phyloP scores from a whole-genome alignment of 2,888 invertebrate genomes.

The Nowickia ferox region DNA sequence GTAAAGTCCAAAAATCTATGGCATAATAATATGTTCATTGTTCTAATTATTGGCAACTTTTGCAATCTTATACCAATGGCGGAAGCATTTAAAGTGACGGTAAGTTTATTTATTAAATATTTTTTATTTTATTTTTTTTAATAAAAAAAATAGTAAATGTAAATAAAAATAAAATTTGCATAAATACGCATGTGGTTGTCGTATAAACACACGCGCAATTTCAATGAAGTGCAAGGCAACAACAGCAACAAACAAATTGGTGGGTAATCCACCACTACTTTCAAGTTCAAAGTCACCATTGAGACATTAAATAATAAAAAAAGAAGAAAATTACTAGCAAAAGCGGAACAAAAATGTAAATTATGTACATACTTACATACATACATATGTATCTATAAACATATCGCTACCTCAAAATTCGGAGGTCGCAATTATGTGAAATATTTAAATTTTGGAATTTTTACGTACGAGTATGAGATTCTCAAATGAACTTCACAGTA shows the following conservation, averaged over 20 bases:
- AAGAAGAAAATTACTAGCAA: background rate
- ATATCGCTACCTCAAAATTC: background rate
- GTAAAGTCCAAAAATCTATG: constrained; percentile 19
- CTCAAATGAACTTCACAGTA: no score
- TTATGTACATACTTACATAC: background rate
- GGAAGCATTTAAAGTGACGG: constrained; percentile 78
- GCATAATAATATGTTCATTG: constrained; percentile 19
- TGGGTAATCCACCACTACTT: constrained; percentile 22
- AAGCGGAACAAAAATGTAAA: constrained; percentile 3
- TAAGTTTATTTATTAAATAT: constrained; percentile 71
- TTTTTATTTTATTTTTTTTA: background rate
- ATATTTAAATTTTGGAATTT: no score
- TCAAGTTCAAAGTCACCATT: constrained; percentile 60
- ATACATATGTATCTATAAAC: background rate
- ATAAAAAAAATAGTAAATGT: background rate
- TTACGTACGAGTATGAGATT: no score
- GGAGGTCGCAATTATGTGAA: no score
- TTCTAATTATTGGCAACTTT: constrained; percentile 62
- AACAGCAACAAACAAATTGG: background rate
- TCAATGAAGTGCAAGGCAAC: no score
- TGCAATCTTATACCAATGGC: constrained; percentile 61
- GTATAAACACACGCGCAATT: background rate
- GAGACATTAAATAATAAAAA: background rate
- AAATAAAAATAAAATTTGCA: constrained; percentile 17
- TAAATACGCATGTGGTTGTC: background rate